Evolutionary conservation across 2,888 invertebrate genomes (phyloP).

Genomic region (Apodemia duryi): DNA sequence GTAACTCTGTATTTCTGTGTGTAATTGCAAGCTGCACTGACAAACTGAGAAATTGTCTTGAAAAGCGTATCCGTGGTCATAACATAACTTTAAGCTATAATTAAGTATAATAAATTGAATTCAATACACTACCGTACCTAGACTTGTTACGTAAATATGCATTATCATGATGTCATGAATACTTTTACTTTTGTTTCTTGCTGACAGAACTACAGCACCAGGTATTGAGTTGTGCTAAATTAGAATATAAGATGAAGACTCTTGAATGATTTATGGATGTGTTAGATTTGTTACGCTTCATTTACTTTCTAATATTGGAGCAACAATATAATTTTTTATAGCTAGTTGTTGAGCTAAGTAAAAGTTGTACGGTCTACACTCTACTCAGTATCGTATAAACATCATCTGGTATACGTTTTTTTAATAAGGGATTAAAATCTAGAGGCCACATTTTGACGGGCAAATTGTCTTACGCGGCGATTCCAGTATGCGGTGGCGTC

Average conservation of each 20-base stretch:
- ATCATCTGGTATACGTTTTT: background rate
- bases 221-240: background rate
- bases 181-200: background rate
- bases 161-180: background rate
- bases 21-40: too few species aligned
- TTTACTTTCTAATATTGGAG: background rate
- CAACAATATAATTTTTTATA: background rate
- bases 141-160: background rate
- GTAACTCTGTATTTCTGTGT: too few species aligned
- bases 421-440: background rate
- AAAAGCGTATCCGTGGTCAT: too few species aligned
- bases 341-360: background rate
- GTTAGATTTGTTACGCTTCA: background rate
- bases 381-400: background rate
- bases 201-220: background rate
- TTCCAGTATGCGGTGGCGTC: too few species aligned
- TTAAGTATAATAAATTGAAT: too few species aligned
- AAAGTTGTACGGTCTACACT: background rate
- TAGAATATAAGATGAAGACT: background rate
- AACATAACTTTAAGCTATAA: too few species aligned
- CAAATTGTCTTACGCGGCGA: too few species aligned
- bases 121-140: background rate
- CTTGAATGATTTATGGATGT: background rate
- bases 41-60: too few species aligned
- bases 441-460: too few species aligned